A percentile compares a stretch with the other conserved stretches of the same genome.
Evolutionary conservation across 2,797 vertebrate species (phyloP).

Genomic region (Manis javanica): DNA sequence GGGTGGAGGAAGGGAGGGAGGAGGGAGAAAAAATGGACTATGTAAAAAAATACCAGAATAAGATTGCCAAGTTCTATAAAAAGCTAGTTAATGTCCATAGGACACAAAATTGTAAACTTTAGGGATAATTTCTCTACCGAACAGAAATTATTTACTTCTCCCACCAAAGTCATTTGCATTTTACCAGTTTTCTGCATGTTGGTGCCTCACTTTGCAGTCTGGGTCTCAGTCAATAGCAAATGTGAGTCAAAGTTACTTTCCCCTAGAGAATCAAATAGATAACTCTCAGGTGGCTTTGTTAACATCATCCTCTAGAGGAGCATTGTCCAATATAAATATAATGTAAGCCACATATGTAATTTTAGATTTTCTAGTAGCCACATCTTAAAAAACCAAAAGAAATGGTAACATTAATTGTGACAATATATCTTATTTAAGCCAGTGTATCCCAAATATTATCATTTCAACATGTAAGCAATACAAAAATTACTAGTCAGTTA

Average conservation of each 20-base stretch:
- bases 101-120: background rate
- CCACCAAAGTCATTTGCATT: background rate
- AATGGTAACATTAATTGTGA: conserved; percentile 39
- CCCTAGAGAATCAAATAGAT: background rate
- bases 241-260: background rate
- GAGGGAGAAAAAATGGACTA: background rate
- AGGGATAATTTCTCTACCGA: background rate
- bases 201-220: background rate
- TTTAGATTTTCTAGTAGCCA: conserved; percentile 30
- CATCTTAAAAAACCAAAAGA: background rate
- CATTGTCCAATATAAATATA: background rate
- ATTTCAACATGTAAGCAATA: conserved; percentile 7
- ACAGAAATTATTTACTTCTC: conserved; percentile 39
- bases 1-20: no score
- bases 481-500: background rate
- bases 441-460: conserved; percentile 23
- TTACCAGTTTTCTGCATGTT: conserved; percentile 12
- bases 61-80: background rate
- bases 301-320: background rate
- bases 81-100: background rate
- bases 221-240: background rate
- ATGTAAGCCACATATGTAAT: background rate
- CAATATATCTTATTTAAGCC: conserved; percentile 22
- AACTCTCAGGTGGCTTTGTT: background rate
- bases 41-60: background rate